Base-by-base conservation (phyloP, 2,797 vertebrate species). In the Netta rufina region DNA sequence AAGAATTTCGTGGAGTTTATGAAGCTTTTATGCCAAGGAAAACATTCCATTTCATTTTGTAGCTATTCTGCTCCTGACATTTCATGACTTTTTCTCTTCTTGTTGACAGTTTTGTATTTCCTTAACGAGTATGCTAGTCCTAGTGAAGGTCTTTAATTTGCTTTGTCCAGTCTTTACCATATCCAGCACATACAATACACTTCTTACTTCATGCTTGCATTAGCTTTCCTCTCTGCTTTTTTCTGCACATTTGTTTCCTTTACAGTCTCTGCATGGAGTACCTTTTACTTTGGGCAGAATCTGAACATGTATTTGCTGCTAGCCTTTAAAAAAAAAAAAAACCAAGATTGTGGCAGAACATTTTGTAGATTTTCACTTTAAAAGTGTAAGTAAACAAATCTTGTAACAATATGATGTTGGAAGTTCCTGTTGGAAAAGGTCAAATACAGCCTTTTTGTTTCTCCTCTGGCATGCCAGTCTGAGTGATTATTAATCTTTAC, bases 31-130 rank as follows among this genome's bases (percentile, higher is more conserved):
- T 97, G 69, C 91, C 64, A 75, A 94, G n/a, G 32, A 97, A 97
- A 92, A 90, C 47, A 28, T 84, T 94, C 80, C 67, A 39, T 3
- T 95, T 96, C 94, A 90, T 87, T 95, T 84, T 93, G 57, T 69
- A 71, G 47, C 47, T 92, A 74, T 93, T 94, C 85, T 93, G 62
- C 62, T 90, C 79, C 82, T 97, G 97, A 97, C 94, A 97, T 96
- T 97, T 94, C 84, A 77, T 97, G 96, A 97, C 96, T 97, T 97
- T 98, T 98, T 96, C 91, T 87, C 60, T 93, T 91, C 80, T 79
- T 94, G 53, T 84, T 97, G 94, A 96, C 86, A 90, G 84, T 32
- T 93, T 76, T 57, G 27, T 66, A 22, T 57, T 84, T 77, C 11
- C 13, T 94, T 93, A 86, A 75, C 87, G 32, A 96, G 64, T 47